Base-by-base conservation (phyloP, 2,797 vertebrate genomes). In the Pangasius macronema region DNA sequence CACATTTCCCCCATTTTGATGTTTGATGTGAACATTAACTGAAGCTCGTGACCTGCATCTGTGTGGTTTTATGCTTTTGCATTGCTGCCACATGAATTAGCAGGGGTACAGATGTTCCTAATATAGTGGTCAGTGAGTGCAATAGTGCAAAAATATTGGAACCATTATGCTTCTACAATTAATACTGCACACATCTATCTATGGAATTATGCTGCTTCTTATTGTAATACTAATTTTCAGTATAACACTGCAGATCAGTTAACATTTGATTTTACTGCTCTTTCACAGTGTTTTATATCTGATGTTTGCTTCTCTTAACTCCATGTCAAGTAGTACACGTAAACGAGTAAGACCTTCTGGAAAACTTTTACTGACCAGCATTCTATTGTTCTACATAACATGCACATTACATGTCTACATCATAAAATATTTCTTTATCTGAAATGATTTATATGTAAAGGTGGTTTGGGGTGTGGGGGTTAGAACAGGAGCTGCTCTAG, bases 401-500 rank as follows among this genome's bases (percentile, higher is more conserved):
- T 63, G 20, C 10, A 59, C 18, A 10, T 36, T 53, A 79, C 30
- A 39, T 10, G 9, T 36, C 20, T 42, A n/a, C 27, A 82, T 65
- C 16, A n/a, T 20, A 30, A 46, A 20, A n/a, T 82, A 46, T 61
- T 49, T 30, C 65, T 20, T 20, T 10, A 18, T 9, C 27, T 16
- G 5, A 22, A 59, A 27, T 49, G 42, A 0, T 68, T 24, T 16
- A 55, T 24, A 24, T 13, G 2, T 72, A 70, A 16, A 57, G 7
- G 51, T n/a, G 51, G 6, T 42, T 84, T 73, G 67, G 24, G 24
- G 68, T n/a, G 33, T 42, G 36, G 33, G 0, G 20, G 82, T 36
- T 57, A 36, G 51, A 36, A 63, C 42, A 39, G 70, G 33, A 79
- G 63, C 82, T 87, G 73, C 87, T 73, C 42, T 63, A 53, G 57